Base-by-base conservation (phyloP, 2,888 invertebrate species). In the Tortrix viridana region DNA sequence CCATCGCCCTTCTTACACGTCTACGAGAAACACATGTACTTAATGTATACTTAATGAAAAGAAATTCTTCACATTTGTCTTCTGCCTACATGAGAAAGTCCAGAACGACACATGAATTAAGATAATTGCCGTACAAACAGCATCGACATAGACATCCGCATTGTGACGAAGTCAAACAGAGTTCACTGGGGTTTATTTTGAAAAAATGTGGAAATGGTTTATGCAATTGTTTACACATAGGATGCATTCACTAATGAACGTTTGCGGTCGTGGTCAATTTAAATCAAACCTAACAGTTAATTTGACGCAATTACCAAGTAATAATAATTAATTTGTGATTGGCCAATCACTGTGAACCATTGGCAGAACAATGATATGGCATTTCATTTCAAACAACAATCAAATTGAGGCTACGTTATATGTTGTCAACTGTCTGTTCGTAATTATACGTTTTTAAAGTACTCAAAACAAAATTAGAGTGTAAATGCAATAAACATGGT, bases 41-140 rank as follows among this genome's bases (percentile, higher is more conserved):
- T 84, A 82, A 84, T 82, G 79, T 76, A 71, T 74, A 74, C 74
- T 77, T 85, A 84, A 85, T 87, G 82, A 85, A 85, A 85, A 84
- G 72, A 85, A 79, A 84, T 85, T 86, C 78, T 77, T 75, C 70
- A 82, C 81, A 84, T 84, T 81, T 81, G 81, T 86, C 84, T 84
- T 81, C 75, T 74, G 76, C 74, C 75, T 77, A 76, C 75, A 74
- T 71, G 71, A 79, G 76, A 81, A 55, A 49, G 53, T 60, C 52
- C 41, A 54, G 60, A 52, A 55, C 20, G 46, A 38, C 47, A 46
- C 44, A n/a, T 54, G 44, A 49, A 49, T 54, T 54, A 37, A 50
- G 46, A 55, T 50, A 65, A 55, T 60, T 65, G 54, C 50, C 46
- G 16, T 50, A 60, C 55, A 60, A 50, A 50, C 58, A 23, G 18